A percentile compares a stretch with the other conserved stretches of the same genome.
phyloP scores from a whole-genome alignment of 2,113 vertebrate species.

The Procavia capensis region DNA sequence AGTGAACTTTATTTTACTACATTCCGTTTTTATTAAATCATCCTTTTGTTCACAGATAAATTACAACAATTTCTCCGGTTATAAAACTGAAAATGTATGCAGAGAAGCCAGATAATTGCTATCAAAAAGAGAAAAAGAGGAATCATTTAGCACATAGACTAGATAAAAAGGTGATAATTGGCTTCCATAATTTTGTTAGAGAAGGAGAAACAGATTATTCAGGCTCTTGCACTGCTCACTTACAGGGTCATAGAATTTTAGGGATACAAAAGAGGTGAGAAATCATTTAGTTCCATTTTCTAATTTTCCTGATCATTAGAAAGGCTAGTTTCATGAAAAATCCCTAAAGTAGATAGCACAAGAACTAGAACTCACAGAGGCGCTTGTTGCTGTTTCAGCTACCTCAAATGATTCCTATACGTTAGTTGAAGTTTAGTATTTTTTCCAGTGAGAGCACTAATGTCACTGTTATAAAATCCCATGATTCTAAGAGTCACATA shows the following conservation, averaged over 20 bases:
- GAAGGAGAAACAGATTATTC: background rate
- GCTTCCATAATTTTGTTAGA: background rate
- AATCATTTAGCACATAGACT: background rate
- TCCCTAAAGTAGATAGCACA: background rate
- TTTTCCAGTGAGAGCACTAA: background rate
- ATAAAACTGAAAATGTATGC: conserved; percentile 1
- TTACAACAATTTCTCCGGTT: background rate
- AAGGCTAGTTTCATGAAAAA: background rate
- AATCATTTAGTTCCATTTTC: background rate
- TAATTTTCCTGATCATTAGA: background rate
- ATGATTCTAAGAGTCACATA: conserved; percentile 3
- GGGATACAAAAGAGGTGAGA: background rate
- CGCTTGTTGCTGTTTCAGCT: background rate
- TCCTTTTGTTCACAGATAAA: conserved; percentile 22
- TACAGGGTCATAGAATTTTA: background rate
- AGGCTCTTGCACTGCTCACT: background rate
- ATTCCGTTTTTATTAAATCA: background rate
- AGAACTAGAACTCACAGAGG: background rate
- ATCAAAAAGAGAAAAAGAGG: background rate
- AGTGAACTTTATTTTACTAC: background rate
- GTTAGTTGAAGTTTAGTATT: background rate
- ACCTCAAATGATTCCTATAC: background rate
- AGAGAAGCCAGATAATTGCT: conserved; percentile 19
- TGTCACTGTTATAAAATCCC: background rate
- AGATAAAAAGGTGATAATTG: conserved; percentile 31